Evolutionary conservation across 2,113 vertebrate genomes (phyloP), one percentile per base, ranked within the genome.

Genomic region (Thunnus thynnus): DNA sequence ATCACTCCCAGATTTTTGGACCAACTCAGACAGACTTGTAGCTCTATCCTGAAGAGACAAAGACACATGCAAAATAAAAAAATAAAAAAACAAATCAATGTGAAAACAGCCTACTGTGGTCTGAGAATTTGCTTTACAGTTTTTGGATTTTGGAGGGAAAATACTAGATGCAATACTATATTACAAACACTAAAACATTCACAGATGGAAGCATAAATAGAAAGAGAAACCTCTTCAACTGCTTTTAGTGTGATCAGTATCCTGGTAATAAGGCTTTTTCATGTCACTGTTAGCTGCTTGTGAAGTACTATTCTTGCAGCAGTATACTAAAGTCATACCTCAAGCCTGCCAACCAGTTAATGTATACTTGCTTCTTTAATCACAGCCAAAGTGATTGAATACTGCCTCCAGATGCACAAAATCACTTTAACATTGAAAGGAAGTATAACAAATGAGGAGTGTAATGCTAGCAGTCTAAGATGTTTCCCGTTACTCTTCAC

Each of bases 1-100:
- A 70, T 90, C 56, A 50, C 20, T 57, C 84, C 71, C 76, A 86
- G 62, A 82, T 72, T 76, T 85, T 72, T 81, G 86, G 61, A 88
- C 36, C 30, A 85, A 27, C 25, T 67, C 61, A 30, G 66, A 70
- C 57, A 72, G 47, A 72, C 60, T 54, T 14, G 66, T 55, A 47
- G 73, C 64, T 76, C n/a, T 83, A 32, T 56, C 57, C 80, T 85
- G 20, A 61, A 65, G 20, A 89, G 8, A 85, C 6, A 86, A 71
- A 62, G 14, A 84, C 46, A 47, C 50, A n/a, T 16, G 17, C 17
- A 56, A 13, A 72, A 56, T 41, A 7, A 76, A 2, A 20, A 44
- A 12, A 32, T 5, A 61, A 18, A 18, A 0, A 20, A 36, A n/a
- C 58, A 25, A 61, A 20, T 55, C 67, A 44, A 67, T 47, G 12